These are phyloP conservation scores for Muraenolepis orangiensis DNA, from an alignment of 2,797 vertebrate genomes.

Conservation along the genomic window DNA sequence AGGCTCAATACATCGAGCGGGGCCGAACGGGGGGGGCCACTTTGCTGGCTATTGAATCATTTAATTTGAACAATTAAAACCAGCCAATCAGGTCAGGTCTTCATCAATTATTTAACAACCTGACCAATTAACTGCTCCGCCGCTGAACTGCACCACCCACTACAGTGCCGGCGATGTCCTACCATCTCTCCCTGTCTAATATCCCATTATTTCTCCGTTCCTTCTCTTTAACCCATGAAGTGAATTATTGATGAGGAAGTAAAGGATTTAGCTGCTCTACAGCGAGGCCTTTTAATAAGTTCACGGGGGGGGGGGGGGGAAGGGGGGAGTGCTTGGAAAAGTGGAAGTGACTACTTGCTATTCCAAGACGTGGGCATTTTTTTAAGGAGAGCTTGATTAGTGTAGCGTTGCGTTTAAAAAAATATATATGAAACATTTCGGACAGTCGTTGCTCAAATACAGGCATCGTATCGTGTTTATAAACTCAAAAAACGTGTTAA, in stretches of 20 bases:
- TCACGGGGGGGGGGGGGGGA: too few relatives aligned
- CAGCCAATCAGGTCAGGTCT: constrained; percentile 65
- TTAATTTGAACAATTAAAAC: constrained; percentile 71
- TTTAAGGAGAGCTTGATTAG: constrained; percentile 38
- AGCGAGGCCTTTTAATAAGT: constrained; percentile 64
- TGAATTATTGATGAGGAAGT: constrained; percentile 62
- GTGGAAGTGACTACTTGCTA: constrained; percentile 46
- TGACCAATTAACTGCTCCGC: constrained; percentile 63
- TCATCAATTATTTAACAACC: constrained; percentile 68
- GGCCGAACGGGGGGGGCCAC: constrained; percentile 25
- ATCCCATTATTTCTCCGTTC: constrained; percentile 50
- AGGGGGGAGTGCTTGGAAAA: too few relatives aligned
- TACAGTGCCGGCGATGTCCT: constrained; percentile 49
- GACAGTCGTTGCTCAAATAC: too few relatives aligned
- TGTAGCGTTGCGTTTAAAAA: too few relatives aligned
- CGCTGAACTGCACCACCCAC: constrained; percentile 54
- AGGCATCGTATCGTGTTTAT: too few relatives aligned
- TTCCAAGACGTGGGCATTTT: constrained; percentile 41
- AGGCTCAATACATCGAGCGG: constrained; percentile 56
- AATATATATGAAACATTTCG: too few relatives aligned
- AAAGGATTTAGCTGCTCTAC: constrained; percentile 48
- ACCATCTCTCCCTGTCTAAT: constrained; percentile 55
- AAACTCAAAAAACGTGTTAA: too few relatives aligned
- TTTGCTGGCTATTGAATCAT: constrained; percentile 66
- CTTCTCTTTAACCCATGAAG: constrained; percentile 63